These are phyloP conservation scores for Tortricodes alternella DNA, from an alignment of 2,888 invertebrate species.

Conservation along the genomic window DNA sequence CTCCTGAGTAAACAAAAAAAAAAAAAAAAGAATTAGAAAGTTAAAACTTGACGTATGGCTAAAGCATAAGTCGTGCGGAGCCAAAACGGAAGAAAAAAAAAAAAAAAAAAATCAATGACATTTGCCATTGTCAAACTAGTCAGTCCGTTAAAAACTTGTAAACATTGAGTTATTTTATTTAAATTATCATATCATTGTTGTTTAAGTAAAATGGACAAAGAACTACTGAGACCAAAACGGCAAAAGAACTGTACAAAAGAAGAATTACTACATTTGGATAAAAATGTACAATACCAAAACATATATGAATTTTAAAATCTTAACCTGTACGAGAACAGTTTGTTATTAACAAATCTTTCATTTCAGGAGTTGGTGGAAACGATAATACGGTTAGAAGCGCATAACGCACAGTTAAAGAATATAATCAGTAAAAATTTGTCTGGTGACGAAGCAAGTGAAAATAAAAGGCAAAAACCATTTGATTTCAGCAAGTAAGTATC, in stretches of 20 bases:
- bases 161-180: background rate
- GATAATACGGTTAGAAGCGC: conserved; percentile 88
- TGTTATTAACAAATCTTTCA: conserved; percentile 34
- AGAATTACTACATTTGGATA: conserved; percentile 54
- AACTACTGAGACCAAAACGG: conserved; percentile 53
- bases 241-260: conserved; percentile 45
- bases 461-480: conserved; percentile 71
- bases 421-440: conserved; percentile 82
- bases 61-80: no score
- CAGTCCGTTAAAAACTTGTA: conserved; percentile 3
- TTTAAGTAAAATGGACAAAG: conserved; percentile 45
- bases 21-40: no score
- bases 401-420: conserved; percentile 90
- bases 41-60: no score
- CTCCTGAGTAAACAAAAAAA: no score
- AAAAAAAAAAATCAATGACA: no score
- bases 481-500: conserved; percentile 82
- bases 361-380: conserved; percentile 87
- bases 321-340: conserved; percentile 39
- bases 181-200: background rate
- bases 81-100: no score
- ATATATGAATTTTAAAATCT: background rate
- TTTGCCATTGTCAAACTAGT: no score
- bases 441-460: conserved; percentile 40
- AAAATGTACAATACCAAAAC: conserved; percentile 50